These are phyloP conservation scores for Nemurella pictetii DNA, from an alignment of 2,888 invertebrate species.

Conservation along the genomic window DNA sequence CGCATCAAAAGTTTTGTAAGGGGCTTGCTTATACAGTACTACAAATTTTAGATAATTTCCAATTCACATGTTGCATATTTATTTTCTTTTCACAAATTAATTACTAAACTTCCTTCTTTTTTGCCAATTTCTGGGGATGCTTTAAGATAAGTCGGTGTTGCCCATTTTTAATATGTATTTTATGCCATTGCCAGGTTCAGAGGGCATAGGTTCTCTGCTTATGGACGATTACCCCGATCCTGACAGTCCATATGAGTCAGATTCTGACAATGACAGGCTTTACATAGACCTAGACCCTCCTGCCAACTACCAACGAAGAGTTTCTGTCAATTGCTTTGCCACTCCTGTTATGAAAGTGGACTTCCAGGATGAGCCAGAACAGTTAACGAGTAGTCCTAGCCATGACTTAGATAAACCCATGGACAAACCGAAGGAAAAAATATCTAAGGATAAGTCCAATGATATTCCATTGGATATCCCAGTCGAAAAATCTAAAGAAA, in stretches of 20 bases:
- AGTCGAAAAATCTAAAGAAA: neutral
- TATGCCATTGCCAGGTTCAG: neutral
- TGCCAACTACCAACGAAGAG: neutral
- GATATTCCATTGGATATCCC: too few species aligned
- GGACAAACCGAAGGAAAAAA: neutral
- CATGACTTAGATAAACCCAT: neutral
- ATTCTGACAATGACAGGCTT: neutral
- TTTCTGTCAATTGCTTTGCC: conserved; percentile 3
- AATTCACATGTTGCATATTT: too few species aligned
- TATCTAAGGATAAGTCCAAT: neutral
- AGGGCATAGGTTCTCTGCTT: neutral
- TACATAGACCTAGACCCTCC: conserved; percentile 17
- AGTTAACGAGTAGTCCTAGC: neutral
- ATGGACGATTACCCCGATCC: neutral
- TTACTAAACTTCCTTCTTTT: too few species aligned
- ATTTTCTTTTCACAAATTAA: too few species aligned
- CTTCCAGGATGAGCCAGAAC: neutral
- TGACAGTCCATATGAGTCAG: neutral
- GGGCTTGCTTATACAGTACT: too few species aligned
- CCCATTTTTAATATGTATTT: too few species aligned
- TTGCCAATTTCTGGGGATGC: too few species aligned
- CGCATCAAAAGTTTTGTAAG: too few species aligned
- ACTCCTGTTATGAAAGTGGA: neutral
- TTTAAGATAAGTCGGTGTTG: too few species aligned
- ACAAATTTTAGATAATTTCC: too few species aligned